Base-by-base conservation (phyloP, 2,888 invertebrate genomes). In the Tenthredo scrophulariae region DNA sequence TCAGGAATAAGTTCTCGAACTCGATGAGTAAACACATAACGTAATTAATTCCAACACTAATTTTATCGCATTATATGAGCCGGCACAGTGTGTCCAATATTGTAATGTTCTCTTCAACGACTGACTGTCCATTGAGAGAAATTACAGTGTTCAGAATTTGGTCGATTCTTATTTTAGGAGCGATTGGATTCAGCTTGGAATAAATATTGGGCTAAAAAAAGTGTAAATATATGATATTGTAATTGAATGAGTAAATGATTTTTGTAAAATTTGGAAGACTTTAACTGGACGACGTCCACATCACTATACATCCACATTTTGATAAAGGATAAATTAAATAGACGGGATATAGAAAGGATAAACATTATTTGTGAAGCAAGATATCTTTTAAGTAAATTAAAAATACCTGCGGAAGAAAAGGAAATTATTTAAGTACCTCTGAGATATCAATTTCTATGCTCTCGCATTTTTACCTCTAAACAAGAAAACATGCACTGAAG, bases 181-280 rank as follows among this genome's bases (percentile, higher is more conserved):
- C 80, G 40, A 54, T 33, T 77, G 77, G 77, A 77, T 50, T 40
- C 40, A 50, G 50, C 58, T 40, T 62, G 40, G 62, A 37, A 62
- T 62, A 62, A 77, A 77, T 50, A 29, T 50, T 77, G 33, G 33
- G 54, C 75, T 77, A 54, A 77, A 77, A 6, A 33, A 77, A 77
- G 77, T 77, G 50, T 77, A 77, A 77, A 77, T 50, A 77, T 77
- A 29, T 74, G 33, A 77, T 29, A 37, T 54, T 77, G 13, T 18
- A 77, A 77, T 54, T 33, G 50, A 33, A 50, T 77, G 54, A 77
- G 77, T 77, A 77, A 77, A 77, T 77, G 29, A 77, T 33, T 77
- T 26, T 46, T 77, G 29, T 50, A 26, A 77, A 54, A 77, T 54
- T 77, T 29, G 29, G 54, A 46, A 54, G 54, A 77, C 77, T 75